Evolutionary conservation across 2,888 invertebrate genomes (phyloP).

Genomic region (Esperia sulphurella): DNA sequence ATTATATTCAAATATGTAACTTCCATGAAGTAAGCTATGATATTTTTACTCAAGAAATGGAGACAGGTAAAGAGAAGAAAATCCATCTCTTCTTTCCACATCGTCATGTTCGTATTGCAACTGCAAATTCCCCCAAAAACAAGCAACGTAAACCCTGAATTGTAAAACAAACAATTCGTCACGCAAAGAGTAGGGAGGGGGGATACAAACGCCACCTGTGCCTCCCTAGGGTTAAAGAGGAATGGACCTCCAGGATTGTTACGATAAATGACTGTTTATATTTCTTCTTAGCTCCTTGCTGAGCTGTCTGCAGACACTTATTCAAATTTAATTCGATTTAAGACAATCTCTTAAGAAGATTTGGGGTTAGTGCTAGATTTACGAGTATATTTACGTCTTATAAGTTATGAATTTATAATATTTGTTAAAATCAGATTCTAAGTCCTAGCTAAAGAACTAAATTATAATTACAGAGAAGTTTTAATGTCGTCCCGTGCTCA

Average conservation of each 20-base stretch:
- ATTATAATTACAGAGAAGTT: too few species aligned
- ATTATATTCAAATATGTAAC: too few species aligned
- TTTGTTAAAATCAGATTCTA: too few species aligned
- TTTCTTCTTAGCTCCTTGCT: constrained; percentile 42
- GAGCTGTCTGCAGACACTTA: constrained; percentile 53
- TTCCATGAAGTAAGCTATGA: too few species aligned
- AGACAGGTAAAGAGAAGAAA: not conserved
- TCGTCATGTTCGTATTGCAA: constrained; percentile 21
- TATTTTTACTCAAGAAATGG: too few species aligned
- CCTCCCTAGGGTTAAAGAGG: constrained; percentile 25
- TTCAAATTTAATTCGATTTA: constrained; percentile 49
- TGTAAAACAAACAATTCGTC: constrained; percentile 66
- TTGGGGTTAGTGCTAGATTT: not conserved
- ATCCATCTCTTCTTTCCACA: not conserved
- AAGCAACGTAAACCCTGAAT: constrained; percentile 36
- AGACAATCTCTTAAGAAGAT: constrained; percentile 6
- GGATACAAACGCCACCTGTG: constrained; percentile 47
- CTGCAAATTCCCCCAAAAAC: constrained; percentile 50
- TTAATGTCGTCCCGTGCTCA: too few species aligned
- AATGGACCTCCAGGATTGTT: constrained; percentile 34
- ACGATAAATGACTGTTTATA: constrained; percentile 71
- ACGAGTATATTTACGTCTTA: not conserved
- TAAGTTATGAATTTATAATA: not conserved
- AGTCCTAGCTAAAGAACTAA: too few species aligned
- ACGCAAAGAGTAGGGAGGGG: constrained; percentile 31